Evolutionary conservation across 2,797 vertebrate genomes (phyloP).

Genomic region (Microctenopoma lineatum): DNA sequence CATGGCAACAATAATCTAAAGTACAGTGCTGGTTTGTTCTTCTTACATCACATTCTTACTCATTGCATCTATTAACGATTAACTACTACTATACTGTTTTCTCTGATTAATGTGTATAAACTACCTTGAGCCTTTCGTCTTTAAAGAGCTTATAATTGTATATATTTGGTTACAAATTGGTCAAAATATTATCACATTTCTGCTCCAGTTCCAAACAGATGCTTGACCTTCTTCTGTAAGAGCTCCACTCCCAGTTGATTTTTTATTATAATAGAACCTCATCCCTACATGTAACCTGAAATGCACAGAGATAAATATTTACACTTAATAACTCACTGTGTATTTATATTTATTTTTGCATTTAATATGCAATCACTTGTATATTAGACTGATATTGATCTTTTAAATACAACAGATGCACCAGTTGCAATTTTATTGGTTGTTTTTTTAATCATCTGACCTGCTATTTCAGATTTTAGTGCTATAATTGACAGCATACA

Average conservation of each 20-base stretch:
- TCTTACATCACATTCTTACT: conserved; percentile 5
- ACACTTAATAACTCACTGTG: conserved; percentile 5
- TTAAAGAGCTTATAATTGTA: background rate
- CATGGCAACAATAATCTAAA: conserved; percentile 54
- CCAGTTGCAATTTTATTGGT: too few species aligned
- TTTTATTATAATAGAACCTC: background rate
- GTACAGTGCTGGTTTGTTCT: conserved; percentile 36
- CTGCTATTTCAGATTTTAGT: too few species aligned
- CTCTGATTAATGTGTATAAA: background rate
- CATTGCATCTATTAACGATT: background rate
- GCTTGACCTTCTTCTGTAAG: background rate
- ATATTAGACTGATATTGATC: too few species aligned
- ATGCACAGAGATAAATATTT: background rate
- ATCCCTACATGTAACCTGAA: background rate
- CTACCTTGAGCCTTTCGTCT: too few species aligned
- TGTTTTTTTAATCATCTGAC: too few species aligned
- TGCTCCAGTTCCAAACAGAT: background rate
- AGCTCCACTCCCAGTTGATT: background rate
- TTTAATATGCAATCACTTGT: too few species aligned
- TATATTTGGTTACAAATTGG: conserved; percentile 1
- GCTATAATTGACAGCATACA: too few species aligned
- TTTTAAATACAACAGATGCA: too few species aligned
- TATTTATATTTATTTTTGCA: background rate
- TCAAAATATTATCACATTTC: background rate
- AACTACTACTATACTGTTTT: too few species aligned